A percentile compares a stretch with the other conserved stretches of the same genome.
These are phyloP conservation scores for Labeo calbasu DNA, from an alignment of 2,797 vertebrate genomes.

Conservation along the genomic window DNA sequence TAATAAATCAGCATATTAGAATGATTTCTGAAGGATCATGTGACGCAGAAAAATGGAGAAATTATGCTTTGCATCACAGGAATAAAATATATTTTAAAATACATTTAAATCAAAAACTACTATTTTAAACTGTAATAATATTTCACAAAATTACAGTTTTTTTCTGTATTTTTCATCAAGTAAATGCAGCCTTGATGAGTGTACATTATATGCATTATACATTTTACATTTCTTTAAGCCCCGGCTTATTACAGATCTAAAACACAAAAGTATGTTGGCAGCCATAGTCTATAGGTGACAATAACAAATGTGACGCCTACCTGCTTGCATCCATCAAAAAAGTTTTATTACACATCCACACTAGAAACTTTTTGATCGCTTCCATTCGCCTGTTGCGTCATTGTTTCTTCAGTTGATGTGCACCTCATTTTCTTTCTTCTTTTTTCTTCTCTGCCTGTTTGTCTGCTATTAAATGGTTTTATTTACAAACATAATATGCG, in stretches of 20 bases:
- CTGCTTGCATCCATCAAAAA: constrained; percentile 5
- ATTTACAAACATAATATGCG: not conserved
- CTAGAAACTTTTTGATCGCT: constrained; percentile 4
- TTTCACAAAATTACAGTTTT: too few species aligned
- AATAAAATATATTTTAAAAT: too few species aligned
- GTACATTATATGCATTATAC: not conserved
- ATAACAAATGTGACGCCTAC: not conserved
- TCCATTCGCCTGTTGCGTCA: not conserved
- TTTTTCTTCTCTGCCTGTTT: not conserved
- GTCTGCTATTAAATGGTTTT: not conserved
- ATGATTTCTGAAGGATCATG: too few species aligned
- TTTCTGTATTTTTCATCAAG: too few species aligned
- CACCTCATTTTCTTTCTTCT: not conserved
- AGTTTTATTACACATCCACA: not conserved
- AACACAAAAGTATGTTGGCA: not conserved
- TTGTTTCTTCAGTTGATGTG: not conserved
- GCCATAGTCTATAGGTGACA: not conserved
- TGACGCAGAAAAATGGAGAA: too few species aligned
- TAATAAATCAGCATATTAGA: too few species aligned
- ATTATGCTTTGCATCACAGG: too few species aligned
- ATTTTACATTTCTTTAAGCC: not conserved
- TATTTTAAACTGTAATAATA: too few species aligned
- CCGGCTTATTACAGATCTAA: not conserved
- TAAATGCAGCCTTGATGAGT: too few species aligned
- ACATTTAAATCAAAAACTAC: too few species aligned